phyloP scores from a whole-genome alignment of 2,797 vertebrate species.

The Catamblyrhynchus diadema region DNA sequence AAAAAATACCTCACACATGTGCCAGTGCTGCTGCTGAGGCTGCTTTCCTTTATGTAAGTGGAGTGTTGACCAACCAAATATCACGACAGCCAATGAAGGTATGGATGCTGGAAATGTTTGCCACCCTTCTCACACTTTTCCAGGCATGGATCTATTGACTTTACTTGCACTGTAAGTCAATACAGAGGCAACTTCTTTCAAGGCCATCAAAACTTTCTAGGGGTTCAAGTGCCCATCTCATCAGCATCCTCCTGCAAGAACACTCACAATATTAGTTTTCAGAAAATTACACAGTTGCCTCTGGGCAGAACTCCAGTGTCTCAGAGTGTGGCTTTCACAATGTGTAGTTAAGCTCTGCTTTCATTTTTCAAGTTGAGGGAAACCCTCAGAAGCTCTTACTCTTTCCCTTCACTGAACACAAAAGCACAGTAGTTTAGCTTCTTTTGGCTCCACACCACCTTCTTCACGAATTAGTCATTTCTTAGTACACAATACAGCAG shows the following conservation, averaged over 20 bases:
- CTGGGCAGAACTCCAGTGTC: not conserved
- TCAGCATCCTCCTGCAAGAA: slow-evolving; percentile 75
- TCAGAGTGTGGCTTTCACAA: not conserved
- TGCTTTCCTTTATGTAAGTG: not conserved
- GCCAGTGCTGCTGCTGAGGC: not conserved
- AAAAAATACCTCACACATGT: not conserved
- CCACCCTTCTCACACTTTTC: not conserved
- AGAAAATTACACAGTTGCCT: not conserved
- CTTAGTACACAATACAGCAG: not conserved
- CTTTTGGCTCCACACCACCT: not conserved
- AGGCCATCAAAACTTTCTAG: slow-evolving; percentile 75
- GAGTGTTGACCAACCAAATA: not conserved
- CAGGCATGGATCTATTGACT: not conserved
- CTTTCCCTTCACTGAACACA: not conserved
- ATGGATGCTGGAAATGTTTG: not conserved
- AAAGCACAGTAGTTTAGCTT: not conserved
- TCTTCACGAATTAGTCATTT: not conserved
- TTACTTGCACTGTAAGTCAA: slow-evolving; percentile 73
- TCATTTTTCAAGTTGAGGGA: not conserved
- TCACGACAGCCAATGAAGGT: not conserved
- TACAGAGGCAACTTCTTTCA: slow-evolving; percentile 75
- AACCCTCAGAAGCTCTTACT: not conserved
- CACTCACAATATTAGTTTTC: not conserved
- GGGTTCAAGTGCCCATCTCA: slow-evolving; percentile 77
- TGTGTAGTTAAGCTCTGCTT: not conserved